Conservation (phyloP, 2,113 vertebrate species). For the Oreochromis niloticus region DNA sequence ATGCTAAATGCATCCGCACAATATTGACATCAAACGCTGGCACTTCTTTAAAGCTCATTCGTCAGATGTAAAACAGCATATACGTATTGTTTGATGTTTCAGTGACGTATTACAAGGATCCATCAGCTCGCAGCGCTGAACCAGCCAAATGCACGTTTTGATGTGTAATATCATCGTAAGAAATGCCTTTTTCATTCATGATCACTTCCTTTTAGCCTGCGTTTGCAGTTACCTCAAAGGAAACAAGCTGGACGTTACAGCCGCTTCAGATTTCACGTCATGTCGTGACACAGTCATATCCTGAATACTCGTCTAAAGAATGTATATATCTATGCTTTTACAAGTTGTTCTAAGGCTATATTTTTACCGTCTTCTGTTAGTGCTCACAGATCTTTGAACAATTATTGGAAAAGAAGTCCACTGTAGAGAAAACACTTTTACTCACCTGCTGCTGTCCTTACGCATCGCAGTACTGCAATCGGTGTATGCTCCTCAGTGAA, state of each 20-base stretch:
- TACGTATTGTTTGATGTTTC: not conserved
- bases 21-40: not conserved
- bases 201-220: not conserved
- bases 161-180: not conserved
- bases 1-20: not conserved
- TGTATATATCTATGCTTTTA: not conserved
- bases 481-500: not conserved
- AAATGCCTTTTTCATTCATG: not conserved
- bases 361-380: not conserved
- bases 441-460: constrained; percentile 38
- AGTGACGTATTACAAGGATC: not conserved
- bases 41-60: not conserved
- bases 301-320: not conserved
- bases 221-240: not conserved
- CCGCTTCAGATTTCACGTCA: not conserved
- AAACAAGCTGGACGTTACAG: not conserved
- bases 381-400: not conserved
- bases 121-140: not conserved
- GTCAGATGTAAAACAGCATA: not conserved
- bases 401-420: not conserved
- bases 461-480: not conserved
- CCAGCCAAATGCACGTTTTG: not conserved
- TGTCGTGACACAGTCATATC: not conserved
- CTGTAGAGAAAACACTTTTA: not conserved
- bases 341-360: not conserved